Evolutionary conservation across 2,797 vertebrate genomes (phyloP).

Genomic region (Microcaecilia unicolor): DNA sequence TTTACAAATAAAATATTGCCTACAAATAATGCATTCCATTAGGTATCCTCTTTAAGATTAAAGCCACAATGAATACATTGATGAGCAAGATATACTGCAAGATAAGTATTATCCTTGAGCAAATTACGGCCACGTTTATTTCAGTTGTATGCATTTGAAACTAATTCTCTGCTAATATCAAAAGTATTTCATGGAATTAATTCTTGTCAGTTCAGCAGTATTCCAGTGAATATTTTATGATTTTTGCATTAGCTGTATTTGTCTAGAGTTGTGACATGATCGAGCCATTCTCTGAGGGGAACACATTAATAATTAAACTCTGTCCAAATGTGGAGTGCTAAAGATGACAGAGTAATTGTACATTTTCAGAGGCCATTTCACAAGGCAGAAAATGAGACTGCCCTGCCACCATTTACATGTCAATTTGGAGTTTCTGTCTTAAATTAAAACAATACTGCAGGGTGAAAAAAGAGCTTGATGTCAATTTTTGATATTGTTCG

Average conservation of each 20-base stretch:
- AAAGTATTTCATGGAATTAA: conserved; percentile 79
- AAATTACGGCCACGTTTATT: conserved; percentile 77
- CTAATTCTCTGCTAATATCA: conserved; percentile 77
- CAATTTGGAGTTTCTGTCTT: conserved; percentile 53
- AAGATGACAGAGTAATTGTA: conserved; percentile 76
- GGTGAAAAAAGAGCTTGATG: conserved; percentile 27
- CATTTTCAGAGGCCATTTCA: conserved; percentile 57
- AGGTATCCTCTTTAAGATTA: conserved; percentile 61
- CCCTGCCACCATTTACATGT: conserved; percentile 63
- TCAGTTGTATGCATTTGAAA: conserved; percentile 68
- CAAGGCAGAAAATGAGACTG: conserved; percentile 55
- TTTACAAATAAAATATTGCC: conserved; percentile 57
- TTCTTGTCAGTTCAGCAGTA: conserved; percentile 78
- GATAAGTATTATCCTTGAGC: conserved; percentile 70
- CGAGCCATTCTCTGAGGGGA: conserved; percentile 79
- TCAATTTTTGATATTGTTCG: conserved; percentile 36
- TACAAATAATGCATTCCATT: conserved; percentile 64
- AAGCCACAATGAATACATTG: conserved; percentile 60
- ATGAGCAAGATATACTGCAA: conserved; percentile 64
- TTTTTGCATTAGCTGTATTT: conserved; percentile 91
- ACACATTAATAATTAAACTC: conserved; percentile 93
- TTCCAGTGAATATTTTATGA: conserved; percentile 92
- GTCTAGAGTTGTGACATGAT: conserved; percentile 88
- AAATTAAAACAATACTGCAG: conserved; percentile 42
- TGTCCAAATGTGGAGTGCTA: conserved; percentile 76